phyloP scores from a whole-genome alignment of 2,888 invertebrate species.

The Panopea generosa region DNA sequence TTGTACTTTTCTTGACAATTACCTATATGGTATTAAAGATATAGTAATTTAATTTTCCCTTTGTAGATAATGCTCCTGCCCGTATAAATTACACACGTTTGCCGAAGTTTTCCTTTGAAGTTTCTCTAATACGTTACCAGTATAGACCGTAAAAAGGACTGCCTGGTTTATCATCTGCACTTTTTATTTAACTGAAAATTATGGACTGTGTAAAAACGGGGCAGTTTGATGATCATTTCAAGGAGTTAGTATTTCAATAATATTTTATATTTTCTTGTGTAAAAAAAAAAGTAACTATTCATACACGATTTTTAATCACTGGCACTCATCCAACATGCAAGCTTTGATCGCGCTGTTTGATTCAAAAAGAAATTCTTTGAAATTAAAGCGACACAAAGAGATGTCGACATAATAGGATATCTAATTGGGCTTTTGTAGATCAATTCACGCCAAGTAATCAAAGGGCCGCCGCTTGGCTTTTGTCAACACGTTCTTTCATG shows the following conservation, averaged over 20 bases:
- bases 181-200: no score
- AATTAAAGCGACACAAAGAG: conserved; percentile 56
- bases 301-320: conserved; percentile 6
- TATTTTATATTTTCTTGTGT: conserved; percentile 6
- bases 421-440: conserved; percentile 60
- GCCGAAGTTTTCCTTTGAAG: conserved; percentile 74
- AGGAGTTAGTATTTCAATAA: no score
- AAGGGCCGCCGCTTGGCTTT: conserved; percentile 38
- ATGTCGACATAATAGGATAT: conserved; percentile 54
- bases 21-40: conserved; percentile 9
- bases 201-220: no score
- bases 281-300: no score
- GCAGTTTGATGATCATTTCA: no score
- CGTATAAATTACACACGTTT: conserved; percentile 77
- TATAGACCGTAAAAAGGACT: conserved; percentile 68
- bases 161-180: no score
- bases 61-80: conserved; percentile 72
- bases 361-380: conserved; percentile 49
- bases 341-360: conserved; percentile 56
- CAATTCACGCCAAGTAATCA: conserved; percentile 54
- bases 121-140: conserved; percentile 63
- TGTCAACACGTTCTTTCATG: conserved; percentile 28
- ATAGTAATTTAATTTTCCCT: conserved; percentile 44
- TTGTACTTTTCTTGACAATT: neutral
- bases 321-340: conserved; percentile 40